Conservation (phyloP, 2,113 vertebrate genomes). For the Numenius arquata region DNA sequence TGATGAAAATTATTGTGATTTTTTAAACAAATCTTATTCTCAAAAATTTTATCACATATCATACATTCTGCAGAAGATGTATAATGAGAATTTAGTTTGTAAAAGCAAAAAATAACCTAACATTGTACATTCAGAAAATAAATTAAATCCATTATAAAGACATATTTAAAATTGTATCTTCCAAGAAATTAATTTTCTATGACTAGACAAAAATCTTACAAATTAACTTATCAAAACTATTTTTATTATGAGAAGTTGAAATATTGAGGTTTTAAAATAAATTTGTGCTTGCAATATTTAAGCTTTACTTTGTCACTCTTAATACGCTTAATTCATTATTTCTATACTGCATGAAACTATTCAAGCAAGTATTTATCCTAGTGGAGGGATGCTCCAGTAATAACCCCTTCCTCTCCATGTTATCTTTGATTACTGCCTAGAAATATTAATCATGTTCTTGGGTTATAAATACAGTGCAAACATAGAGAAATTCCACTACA, state of each 20-base stretch:
- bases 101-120: conserved; percentile 49
- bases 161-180: conserved; percentile 4
- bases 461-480: neutral
- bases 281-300: conserved; percentile 21
- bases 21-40: neutral
- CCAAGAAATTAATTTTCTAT: conserved; percentile 17
- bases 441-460: conserved; percentile 3
- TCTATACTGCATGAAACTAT: conserved; percentile 30
- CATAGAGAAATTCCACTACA: neutral
- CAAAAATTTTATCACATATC: conserved; percentile 27
- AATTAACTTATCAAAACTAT: conserved; percentile 28
- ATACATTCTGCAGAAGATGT: conserved; percentile 54
- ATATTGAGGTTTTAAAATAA: conserved; percentile 14
- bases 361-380: conserved; percentile 16
- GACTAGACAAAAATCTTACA: neutral
- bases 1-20: conserved; percentile 15
- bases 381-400: neutral
- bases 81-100: conserved; percentile 31
- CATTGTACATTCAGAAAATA: conserved; percentile 1
- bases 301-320: conserved; percentile 46
- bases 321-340: conserved; percentile 38
- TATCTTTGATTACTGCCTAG: neutral
- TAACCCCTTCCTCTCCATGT: neutral
- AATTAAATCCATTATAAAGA: conserved; percentile 26
- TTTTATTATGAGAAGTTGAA: conserved; percentile 45